Base-by-base conservation (phyloP, 2,888 invertebrate species). In the Pemphredon lugubris region DNA sequence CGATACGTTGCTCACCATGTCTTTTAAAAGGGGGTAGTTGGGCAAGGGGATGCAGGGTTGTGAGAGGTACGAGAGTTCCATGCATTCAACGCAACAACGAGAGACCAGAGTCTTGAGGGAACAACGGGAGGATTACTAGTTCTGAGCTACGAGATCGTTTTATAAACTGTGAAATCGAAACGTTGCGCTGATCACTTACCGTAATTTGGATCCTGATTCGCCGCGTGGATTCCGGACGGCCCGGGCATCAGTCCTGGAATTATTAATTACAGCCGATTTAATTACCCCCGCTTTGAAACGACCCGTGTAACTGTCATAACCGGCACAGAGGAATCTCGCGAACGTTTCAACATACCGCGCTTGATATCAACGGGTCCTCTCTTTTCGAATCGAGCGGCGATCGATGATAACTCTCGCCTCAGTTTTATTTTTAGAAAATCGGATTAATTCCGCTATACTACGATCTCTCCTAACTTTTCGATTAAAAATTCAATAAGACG, bases 211-310 rank as follows among this genome's bases (percentile, higher is more conserved):
- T 91, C 95, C 94, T 90, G 95, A 90, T 90, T 90, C 68, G 92
- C 92, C 87, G 93, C 93, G 84, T 93, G 95, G 90, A 96, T 94
- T 86, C 96, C 96, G 75, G 96, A 96, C 34, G 96, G 96, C 85
- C 96, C 96, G 72, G 96, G 96, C 88, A 96, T 92, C 82, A 96
- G 92, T 85, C 96, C 96, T 91, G 94, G 90, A 80, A 80, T 61
- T 45, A 30, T 14, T 44, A 20, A 75, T 54, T 50, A 51, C 9
- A 23, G 9, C 9, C 44, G 13, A 21, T 37, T 34, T 14, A 16
- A 47, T 54, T 37, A 37, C 1, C n/a, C n/a, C n/a, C n/a, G n/a
- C n/a, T n/a, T n/a, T n/a, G n/a, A n/a, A n/a, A n/a, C n/a, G n/a
- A n/a, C n/a, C n/a, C n/a, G n/a, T n/a, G n/a, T n/a, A n/a, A n/a